A percentile compares a stretch with the other conserved stretches of the same genome.
Evolutionary conservation across 2,113 vertebrate genomes (phyloP).

Genomic region (Pachycephala philippinensis): DNA sequence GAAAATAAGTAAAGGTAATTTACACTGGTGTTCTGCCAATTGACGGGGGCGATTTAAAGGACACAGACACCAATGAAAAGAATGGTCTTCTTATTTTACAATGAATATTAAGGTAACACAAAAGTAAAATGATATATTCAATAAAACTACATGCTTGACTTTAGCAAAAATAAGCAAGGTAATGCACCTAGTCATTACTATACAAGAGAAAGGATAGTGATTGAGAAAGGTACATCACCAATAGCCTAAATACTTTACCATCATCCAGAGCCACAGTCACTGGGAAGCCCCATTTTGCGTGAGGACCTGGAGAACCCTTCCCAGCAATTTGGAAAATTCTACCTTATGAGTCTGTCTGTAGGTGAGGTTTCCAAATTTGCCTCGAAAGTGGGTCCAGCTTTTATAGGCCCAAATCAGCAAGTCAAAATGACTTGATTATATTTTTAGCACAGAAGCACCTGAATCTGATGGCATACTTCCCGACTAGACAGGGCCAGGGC

Average conservation of each 20-base stretch:
- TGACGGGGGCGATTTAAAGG: accelerated
- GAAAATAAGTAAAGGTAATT: background rate
- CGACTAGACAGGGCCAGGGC: background rate
- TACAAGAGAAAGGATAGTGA: background rate
- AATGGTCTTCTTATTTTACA: background rate
- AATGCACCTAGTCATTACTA: background rate
- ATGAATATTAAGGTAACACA: background rate
- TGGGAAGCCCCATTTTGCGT: background rate
- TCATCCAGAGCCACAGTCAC: accelerated
- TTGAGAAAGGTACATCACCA: background rate
- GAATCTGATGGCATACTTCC: background rate
- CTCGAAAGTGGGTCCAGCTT: background rate
- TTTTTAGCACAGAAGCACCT: background rate
- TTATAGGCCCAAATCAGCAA: background rate
- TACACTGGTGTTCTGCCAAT: background rate
- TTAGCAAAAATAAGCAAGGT: background rate
- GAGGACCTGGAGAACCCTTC: background rate
- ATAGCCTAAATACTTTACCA: background rate
- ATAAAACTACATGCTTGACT: background rate
- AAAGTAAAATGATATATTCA: background rate
- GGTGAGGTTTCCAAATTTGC: background rate
- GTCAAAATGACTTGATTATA: background rate
- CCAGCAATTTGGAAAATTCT: background rate
- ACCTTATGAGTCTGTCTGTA: accelerated
- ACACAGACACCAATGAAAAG: background rate